Evolutionary conservation across 1,140 invertebrate genomes (phyloP), one percentile per base, ranked within the genome.

Genomic region (Zaprionus ghesquierei): DNA sequence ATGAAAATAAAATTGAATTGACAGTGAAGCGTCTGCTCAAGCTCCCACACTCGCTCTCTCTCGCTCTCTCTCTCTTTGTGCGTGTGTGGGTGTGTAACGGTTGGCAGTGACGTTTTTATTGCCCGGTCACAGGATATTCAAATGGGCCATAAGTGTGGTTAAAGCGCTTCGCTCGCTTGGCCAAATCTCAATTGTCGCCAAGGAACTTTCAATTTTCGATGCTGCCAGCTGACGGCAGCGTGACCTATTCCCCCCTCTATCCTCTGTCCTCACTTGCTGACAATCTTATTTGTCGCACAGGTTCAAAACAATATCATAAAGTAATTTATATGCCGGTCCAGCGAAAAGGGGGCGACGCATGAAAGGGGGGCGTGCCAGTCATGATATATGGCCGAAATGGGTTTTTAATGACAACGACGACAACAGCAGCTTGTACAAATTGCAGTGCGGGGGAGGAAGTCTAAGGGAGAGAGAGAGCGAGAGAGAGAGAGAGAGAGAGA

Each of bases 1-100:
- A 91, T 91, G 86, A 91, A 87, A 91, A 91, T 91, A 90, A 91
- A 91, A 90, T 91, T 91, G 85, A 91, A 91, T 90, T 91, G 90
- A 91, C 90, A 91, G 79, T 80, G 89, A 91, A 78, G 81, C 72
- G 68, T 58, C 59, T 58, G 27, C 29, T 23, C 25, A 18, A n/a
- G n/a, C 3, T 38, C 31, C 31, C 53, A 49, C 33, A 60, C 49
- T 27, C 53, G 31, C 54, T 41, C 10, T 29, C 20, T 51, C 10
- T 27, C 35, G 44, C 22, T 31, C 25, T 12, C 2, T 54, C 1
- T 66, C 0, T 35, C 10, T 31, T 9, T 41, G 33, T 44, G 25
- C 46, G 25, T 56, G 23, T 13, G 15, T 49, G 49, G 6, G 33
- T 49, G 63, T 58, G 51, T 66, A 79, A 63, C 89, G 69, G 81